A percentile compares a stretch with the other conserved stretches of the same genome.
These are phyloP conservation scores for Lacerta bilineata DNA, from an alignment of 2,797 vertebrate genomes.

Conservation along the genomic window DNA sequence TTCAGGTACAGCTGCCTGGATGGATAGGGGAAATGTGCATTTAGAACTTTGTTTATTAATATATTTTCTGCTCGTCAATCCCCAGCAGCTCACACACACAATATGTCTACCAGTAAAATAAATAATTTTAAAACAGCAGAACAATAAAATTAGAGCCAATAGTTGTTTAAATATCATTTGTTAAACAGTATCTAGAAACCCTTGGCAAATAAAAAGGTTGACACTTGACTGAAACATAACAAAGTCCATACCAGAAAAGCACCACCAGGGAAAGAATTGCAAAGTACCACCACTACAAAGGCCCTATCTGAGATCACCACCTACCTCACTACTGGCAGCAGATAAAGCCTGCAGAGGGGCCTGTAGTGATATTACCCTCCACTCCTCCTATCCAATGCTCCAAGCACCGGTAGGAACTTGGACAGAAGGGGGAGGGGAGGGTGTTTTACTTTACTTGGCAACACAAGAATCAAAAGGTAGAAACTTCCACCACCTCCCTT, in stretches of 20 bases:
- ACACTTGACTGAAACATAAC: not conserved
- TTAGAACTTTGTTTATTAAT: not conserved
- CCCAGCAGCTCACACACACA: not conserved
- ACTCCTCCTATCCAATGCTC: no score
- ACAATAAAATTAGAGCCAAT: not conserved
- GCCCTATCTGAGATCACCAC: not conserved
- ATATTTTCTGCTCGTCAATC: not conserved
- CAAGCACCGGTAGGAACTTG: no score
- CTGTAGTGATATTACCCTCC: not conserved
- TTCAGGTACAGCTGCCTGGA: conserved; percentile 81
- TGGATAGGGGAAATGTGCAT: not conserved
- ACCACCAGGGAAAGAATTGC: not conserved
- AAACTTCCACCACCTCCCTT: no score
- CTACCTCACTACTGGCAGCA: not conserved
- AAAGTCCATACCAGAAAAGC: not conserved
- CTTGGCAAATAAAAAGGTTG: not conserved
- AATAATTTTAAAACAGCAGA: not conserved
- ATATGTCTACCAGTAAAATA: not conserved
- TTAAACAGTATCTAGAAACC: not conserved
- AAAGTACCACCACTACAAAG: not conserved
- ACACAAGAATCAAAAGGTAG: no score
- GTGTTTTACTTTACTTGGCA: no score
- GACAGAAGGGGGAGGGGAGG: no score
- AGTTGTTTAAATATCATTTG: not conserved
- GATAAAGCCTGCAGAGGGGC: not conserved